Percentiles rank a stretch among this genome's conserved stretches.
Evolutionary conservation across 1,140 invertebrate genomes (phyloP).

Genomic region (Andricus grossulariae): DNA sequence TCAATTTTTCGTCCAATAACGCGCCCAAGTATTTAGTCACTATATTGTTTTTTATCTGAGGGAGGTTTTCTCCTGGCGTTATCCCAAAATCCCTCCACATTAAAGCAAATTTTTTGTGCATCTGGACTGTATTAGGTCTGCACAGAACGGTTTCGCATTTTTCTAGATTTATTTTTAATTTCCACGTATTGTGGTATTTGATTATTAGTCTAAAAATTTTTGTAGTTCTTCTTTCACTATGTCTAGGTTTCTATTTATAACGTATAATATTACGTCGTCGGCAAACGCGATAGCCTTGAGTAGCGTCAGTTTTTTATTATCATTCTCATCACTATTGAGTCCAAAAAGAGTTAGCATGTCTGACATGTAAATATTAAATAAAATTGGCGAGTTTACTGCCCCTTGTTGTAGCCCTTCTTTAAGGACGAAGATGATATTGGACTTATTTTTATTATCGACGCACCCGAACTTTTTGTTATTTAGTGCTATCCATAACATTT

Average conservation of each 20-base stretch:
- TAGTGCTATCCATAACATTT: neutral
- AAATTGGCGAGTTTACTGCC: neutral
- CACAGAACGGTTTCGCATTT: too few relatives aligned
- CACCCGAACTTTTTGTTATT: neutral
- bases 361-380: constrained; percentile 6
- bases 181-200: too few relatives aligned
- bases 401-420: constrained; percentile 6
- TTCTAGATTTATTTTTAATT: too few relatives aligned
- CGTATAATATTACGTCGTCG: neutral
- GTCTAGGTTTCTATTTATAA: neutral
- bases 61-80: neutral
- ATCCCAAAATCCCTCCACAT: neutral
- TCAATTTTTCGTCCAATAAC: neutral
- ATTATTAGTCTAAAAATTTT: neutral
- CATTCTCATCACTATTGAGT: too few relatives aligned
- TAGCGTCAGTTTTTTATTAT: neutral
- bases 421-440: accelerated
- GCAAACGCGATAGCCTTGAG: constrained; percentile 5
- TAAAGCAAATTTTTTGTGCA: neutral
- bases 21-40: neutral
- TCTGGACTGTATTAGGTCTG: too few relatives aligned
- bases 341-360: neutral
- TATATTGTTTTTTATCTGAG: neutral
- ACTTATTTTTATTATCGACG: neutral
- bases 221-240: neutral